Evolutionary conservation across 2,888 invertebrate genomes (phyloP).

Genomic region (Pterobdella sp.): DNA sequence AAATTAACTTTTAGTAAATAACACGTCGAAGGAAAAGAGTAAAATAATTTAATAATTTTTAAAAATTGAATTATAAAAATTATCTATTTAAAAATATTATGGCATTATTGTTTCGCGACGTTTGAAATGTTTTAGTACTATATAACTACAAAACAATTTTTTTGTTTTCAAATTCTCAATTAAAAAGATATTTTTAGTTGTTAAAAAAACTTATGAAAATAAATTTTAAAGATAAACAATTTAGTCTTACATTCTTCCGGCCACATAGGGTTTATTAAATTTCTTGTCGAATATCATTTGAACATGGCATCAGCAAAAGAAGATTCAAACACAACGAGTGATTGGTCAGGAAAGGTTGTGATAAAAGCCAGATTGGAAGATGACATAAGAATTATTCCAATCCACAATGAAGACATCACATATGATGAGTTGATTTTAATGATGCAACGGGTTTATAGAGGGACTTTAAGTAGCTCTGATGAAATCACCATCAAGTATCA

Average conservation of each 20-base stretch:
- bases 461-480: slow-evolving; percentile 60
- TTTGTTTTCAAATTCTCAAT: too few relatives aligned
- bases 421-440: slow-evolving; percentile 62
- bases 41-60: background rate
- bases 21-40: slow-evolving; percentile 8
- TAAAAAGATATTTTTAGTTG: background rate
- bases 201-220: background rate
- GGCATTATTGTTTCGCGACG: background rate
- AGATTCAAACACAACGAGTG: slow-evolving; percentile 31
- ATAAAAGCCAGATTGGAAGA: slow-evolving; percentile 58
- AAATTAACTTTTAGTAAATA: background rate
- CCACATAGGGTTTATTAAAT: too few relatives aligned
- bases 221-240: background rate
- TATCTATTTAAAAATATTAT: background rate
- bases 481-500: slow-evolving; percentile 65
- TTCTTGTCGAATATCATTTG: too few relatives aligned
- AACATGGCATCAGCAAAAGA: background rate
- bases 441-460: slow-evolving; percentile 66
- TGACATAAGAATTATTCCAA: slow-evolving; percentile 60
- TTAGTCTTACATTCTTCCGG: background rate
- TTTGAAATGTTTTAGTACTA: background rate
- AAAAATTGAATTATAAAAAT: background rate
- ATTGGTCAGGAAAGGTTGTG: slow-evolving; percentile 38
- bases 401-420: slow-evolving; percentile 66
- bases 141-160: too few relatives aligned